These are phyloP conservation scores for Channa striata DNA, from an alignment of 2,797 vertebrate species.

Conservation along the genomic window DNA sequence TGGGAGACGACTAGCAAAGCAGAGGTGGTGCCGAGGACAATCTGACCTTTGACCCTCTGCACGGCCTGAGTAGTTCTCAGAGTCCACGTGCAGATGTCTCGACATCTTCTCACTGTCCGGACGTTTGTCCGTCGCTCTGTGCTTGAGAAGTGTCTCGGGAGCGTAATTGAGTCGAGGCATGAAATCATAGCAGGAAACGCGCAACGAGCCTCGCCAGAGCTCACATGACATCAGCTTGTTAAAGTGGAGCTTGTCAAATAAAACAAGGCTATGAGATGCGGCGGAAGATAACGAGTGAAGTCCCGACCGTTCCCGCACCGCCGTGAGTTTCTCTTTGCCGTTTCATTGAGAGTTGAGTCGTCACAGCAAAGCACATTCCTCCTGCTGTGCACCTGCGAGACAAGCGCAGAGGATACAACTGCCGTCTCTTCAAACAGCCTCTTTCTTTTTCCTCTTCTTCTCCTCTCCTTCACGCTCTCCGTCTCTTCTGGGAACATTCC, in stretches of 20 bases:
- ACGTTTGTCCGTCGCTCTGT: slow-evolving; percentile 47
- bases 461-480: slow-evolving; percentile 53
- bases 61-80: slow-evolving; percentile 32
- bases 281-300: slow-evolving; percentile 56
- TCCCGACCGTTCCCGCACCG: slow-evolving; percentile 34
- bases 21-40: slow-evolving; percentile 5
- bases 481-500: slow-evolving; percentile 82
- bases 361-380: slow-evolving; percentile 70
- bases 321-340: slow-evolving; percentile 2
- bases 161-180: slow-evolving; percentile 60
- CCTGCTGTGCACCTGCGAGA: slow-evolving; percentile 72
- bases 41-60: slow-evolving; percentile 62
- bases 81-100: slow-evolving; percentile 32
- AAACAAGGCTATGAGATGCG: slow-evolving; percentile 59
- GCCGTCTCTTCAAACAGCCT: slow-evolving; percentile 57
- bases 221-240: slow-evolving; percentile 60
- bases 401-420: slow-evolving; percentile 55
- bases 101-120: slow-evolving; percentile 37
- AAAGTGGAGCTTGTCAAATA: slow-evolving; percentile 58
- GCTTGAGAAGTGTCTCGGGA: slow-evolving; percentile 2
- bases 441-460: slow-evolving; percentile 51
- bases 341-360: slow-evolving; percentile 70
- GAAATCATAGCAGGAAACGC: slow-evolving; percentile 59
- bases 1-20: slow-evolving; percentile 65
- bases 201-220: slow-evolving; percentile 14